Evolutionary conservation across 2,888 invertebrate genomes (phyloP).

Genomic region (Abscondita cerata): DNA sequence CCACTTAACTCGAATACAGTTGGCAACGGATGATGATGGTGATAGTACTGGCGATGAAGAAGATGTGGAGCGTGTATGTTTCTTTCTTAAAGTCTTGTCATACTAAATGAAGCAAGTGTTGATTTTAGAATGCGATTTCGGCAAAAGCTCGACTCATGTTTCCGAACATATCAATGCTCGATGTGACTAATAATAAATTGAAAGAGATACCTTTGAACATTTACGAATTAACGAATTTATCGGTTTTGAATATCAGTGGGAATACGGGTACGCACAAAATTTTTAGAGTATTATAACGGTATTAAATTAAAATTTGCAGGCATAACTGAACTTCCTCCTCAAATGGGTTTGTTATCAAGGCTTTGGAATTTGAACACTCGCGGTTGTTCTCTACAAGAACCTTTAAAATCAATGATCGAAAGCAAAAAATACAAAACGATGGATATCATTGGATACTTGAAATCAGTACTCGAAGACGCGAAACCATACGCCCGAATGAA

Average conservation of each 20-base stretch:
- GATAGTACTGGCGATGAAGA: slow-evolving; percentile 65
- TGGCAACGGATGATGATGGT: slow-evolving; percentile 83
- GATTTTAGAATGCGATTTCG: slow-evolving; percentile 19
- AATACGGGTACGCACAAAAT: slow-evolving; percentile 67
- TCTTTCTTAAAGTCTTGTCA: background rate
- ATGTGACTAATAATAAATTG: slow-evolving; percentile 88
- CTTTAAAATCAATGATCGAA: slow-evolving; percentile 88
- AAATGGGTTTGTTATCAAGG: slow-evolving; percentile 92
- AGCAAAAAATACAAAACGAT: slow-evolving; percentile 94
- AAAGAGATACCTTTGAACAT: slow-evolving; percentile 82
- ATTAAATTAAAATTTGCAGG: slow-evolving; percentile 60
- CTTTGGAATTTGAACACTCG: slow-evolving; percentile 95
- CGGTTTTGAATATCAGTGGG: slow-evolving; percentile 92
- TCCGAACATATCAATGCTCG: slow-evolving; percentile 93
- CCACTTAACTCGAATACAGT: slow-evolving; percentile 77
- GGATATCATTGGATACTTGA: slow-evolving; percentile 93
- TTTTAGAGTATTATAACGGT: background rate
- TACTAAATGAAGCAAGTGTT: slow-evolving; percentile 1
- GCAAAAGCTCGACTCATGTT: slow-evolving; percentile 79
- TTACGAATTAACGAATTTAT: slow-evolving; percentile 84
- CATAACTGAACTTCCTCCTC: slow-evolving; percentile 88
- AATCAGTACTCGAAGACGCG: slow-evolving; percentile 87
- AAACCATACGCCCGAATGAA: slow-evolving; percentile 95
- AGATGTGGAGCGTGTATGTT: slow-evolving; percentile 68
- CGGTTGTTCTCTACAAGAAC: slow-evolving; percentile 88